Percentiles rank a stretch among this genome's conserved stretches.
Evolutionary conservation across 2,797 vertebrate species (phyloP).

Genomic region (Sebastolobus alascanus): DNA sequence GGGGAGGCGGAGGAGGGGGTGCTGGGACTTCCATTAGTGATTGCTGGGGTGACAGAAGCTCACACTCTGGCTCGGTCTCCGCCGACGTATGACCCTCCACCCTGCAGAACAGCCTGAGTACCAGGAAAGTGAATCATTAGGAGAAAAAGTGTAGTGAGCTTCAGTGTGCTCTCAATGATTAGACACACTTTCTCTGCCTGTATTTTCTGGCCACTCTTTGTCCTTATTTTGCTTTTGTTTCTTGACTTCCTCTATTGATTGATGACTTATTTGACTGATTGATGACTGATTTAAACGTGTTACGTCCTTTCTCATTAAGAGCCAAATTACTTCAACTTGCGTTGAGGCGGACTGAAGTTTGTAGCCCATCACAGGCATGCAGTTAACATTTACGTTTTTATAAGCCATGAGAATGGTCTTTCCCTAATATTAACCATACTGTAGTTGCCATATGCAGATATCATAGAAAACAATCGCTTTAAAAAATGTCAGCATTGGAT

Average conservation of each 20-base stretch:
- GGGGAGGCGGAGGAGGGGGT: conserved; percentile 78
- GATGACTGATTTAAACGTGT: neutral
- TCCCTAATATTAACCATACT: neutral
- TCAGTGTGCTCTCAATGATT: conserved; percentile 37
- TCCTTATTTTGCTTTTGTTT: conserved; percentile 8
- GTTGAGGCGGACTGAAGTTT: neutral
- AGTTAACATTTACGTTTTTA: neutral
- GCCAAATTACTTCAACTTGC: neutral
- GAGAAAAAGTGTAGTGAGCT: conserved; percentile 44
- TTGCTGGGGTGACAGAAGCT: conserved; percentile 73
- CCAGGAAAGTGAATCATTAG: conserved; percentile 64
- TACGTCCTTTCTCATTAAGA: neutral
- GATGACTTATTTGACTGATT: neutral
- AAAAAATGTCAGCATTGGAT: neutral
- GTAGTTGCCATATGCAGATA: neutral
- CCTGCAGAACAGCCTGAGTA: conserved; percentile 56
- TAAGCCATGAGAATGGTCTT: neutral
- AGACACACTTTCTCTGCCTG: conserved; percentile 17
- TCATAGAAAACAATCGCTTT: neutral
- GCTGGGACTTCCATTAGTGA: conserved; percentile 74
- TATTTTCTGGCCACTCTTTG: neutral
- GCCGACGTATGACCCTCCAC: conserved; percentile 59
- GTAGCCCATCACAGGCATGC: neutral
- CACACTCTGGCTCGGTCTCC: conserved; percentile 49
- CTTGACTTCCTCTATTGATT: neutral